phyloP scores from a whole-genome alignment of 2,888 invertebrate genomes.

The Lathronympha strigana region DNA sequence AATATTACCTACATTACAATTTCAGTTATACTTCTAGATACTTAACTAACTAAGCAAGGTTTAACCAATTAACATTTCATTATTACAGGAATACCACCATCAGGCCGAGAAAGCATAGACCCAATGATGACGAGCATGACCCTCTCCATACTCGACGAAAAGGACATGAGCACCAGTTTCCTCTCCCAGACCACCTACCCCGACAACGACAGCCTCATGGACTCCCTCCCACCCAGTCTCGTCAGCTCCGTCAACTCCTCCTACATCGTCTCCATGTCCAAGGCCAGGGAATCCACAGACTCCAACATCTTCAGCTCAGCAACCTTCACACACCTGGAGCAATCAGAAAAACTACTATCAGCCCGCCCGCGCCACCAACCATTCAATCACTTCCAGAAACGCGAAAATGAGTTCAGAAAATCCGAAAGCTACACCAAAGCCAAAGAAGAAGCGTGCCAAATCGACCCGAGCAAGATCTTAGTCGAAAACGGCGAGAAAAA shows the following conservation, averaged over 20 bases:
- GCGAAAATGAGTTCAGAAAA: slow-evolving; percentile 63
- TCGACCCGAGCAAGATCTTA: slow-evolving; percentile 68
- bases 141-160: slow-evolving; percentile 78
- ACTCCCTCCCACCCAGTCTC: slow-evolving; percentile 76
- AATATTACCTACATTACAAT: too few species aligned
- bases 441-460: slow-evolving; percentile 73
- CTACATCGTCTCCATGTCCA: slow-evolving; percentile 66
- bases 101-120: slow-evolving; percentile 74
- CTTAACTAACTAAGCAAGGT: too few species aligned
- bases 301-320: slow-evolving; percentile 74
- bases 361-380: slow-evolving; percentile 66
- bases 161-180: slow-evolving; percentile 82
- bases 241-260: slow-evolving; percentile 79
- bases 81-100: slow-evolving; percentile 61
- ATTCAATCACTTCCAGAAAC: slow-evolving; percentile 68
- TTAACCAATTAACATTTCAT: not conserved
- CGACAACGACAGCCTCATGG: slow-evolving; percentile 76
- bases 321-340: slow-evolving; percentile 75
- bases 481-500: slow-evolving; percentile 73
- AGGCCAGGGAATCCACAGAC: slow-evolving; percentile 62
- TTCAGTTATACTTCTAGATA: too few species aligned
- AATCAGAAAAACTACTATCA: slow-evolving; percentile 71
- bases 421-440: slow-evolving; percentile 76
- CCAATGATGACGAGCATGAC: slow-evolving; percentile 82
- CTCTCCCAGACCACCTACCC: slow-evolving; percentile 79